These are phyloP conservation scores for Drosophila lacertosa DNA, from an alignment of 1,140 invertebrate species.

Conservation along the genomic window DNA sequence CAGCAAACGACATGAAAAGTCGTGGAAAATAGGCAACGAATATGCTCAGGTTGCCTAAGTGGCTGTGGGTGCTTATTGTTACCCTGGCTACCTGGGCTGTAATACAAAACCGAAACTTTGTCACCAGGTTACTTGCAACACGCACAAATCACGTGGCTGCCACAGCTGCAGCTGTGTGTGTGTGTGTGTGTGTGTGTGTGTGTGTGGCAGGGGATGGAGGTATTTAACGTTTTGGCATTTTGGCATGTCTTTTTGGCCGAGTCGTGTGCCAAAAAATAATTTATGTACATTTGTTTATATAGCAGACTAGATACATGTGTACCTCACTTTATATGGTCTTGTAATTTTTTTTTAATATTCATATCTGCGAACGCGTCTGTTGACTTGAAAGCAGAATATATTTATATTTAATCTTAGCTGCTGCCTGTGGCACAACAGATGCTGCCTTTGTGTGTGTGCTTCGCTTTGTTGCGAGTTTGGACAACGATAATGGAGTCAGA, in stretches of 20 bases:
- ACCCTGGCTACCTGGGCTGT: not conserved
- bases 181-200: conserved; percentile 3
- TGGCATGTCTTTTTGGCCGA: conserved; percentile 12
- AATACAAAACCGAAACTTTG: conserved; percentile 28
- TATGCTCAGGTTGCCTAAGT: conserved; percentile 25
- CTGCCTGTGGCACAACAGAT: conserved; percentile 32
- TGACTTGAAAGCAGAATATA: conserved; percentile 36
- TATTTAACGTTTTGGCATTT: conserved; percentile 17
- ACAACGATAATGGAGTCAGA: conserved; percentile 9
- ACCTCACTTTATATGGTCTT: conserved; percentile 23
- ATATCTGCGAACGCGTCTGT: conserved; percentile 43
- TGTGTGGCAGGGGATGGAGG: conserved; percentile 1
- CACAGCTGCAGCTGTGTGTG: not conserved
- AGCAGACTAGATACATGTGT: conserved; percentile 1
- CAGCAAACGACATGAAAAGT: conserved; percentile 52
- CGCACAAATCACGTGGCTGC: conserved; percentile 28
- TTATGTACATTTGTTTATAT: conserved; percentile 58
- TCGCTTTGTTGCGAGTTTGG: conserved; percentile 30
- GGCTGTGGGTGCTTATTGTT: not conserved
- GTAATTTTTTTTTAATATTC: conserved; percentile 46
- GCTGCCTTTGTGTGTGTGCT: conserved; percentile 35
- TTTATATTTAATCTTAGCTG: conserved; percentile 15
- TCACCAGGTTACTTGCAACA: conserved; percentile 32
- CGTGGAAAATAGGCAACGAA: conserved; percentile 49
- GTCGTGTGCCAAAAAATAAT: conserved; percentile 76